Evolutionary conservation across 2,797 vertebrate genomes (phyloP).

Genomic region (Hippoglossus hippoglossus): DNA sequence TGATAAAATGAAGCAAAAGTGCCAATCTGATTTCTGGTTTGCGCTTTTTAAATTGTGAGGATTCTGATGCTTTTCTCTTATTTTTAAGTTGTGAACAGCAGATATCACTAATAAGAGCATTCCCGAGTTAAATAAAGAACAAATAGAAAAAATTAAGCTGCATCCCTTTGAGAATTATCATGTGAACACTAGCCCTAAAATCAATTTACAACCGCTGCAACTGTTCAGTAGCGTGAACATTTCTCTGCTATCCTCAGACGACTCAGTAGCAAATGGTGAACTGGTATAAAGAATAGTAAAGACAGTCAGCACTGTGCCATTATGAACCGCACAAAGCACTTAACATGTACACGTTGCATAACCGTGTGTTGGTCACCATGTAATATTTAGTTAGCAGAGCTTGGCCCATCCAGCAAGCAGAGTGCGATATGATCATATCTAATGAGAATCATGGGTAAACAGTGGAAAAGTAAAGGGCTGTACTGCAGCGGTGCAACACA

Average conservation of each 20-base stretch:
- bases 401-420: background rate
- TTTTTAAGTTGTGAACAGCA: no score
- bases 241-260: background rate
- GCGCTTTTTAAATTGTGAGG: no score
- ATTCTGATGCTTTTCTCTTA: no score
- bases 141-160: background rate
- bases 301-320: slow-evolving; percentile 5
- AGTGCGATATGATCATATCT: background rate
- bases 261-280: background rate
- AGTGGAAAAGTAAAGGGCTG: slow-evolving; percentile 2
- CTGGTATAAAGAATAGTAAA: background rate
- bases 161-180: background rate
- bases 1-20: no score
- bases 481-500: background rate
- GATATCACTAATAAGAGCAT: no score
- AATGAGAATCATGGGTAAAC: slow-evolving; percentile 15
- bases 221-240: background rate
- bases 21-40: no score
- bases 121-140: no score
- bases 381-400: slow-evolving; percentile 53
- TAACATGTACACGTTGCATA: slow-evolving; percentile 57
- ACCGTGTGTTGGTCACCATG: slow-evolving; percentile 53
- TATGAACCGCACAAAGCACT: slow-evolving; percentile 36
- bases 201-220: slow-evolving; percentile 6
- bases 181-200: background rate